A percentile compares a stretch with the other conserved stretches of the same genome.
phyloP scores from a whole-genome alignment of 2,888 invertebrate genomes.

The Metopia argyrocephala region DNA sequence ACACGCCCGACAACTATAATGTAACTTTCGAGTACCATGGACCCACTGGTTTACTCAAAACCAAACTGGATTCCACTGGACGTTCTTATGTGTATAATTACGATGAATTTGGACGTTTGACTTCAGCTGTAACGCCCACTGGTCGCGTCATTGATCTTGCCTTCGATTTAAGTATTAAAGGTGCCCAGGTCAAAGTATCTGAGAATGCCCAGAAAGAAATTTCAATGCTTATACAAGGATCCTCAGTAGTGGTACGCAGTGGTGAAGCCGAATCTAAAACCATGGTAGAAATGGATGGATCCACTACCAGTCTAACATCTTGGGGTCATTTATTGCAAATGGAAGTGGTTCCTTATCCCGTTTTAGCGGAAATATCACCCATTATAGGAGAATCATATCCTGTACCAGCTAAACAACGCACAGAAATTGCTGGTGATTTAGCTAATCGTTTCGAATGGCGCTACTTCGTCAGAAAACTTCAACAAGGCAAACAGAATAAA shows the following conservation, averaged over 20 bases:
- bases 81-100: conserved; percentile 96
- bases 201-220: conserved; percentile 90
- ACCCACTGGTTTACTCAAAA: conserved; percentile 91
- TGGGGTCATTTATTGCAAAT: conserved; percentile 94
- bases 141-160: conserved; percentile 93
- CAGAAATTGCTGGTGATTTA: conserved; percentile 92
- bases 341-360: conserved; percentile 93
- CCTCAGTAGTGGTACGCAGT: conserved; percentile 88
- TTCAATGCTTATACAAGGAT: conserved; percentile 92
- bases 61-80: conserved; percentile 93
- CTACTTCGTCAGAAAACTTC: conserved; percentile 90
- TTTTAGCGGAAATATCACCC: conserved; percentile 92
- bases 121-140: conserved; percentile 95
- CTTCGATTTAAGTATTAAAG: conserved; percentile 94
- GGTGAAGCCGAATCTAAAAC: conserved; percentile 91
- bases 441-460: conserved; percentile 97
- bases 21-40: conserved; percentile 96
- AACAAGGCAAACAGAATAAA: conserved; percentile 80
- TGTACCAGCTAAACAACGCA: conserved; percentile 92
- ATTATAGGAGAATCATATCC: conserved; percentile 94
- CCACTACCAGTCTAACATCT: conserved; percentile 88
- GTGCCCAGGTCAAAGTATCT: conserved; percentile 91
- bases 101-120: conserved; percentile 94
- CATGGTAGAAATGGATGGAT: conserved; percentile 88
- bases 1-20: conserved; percentile 95